Evolutionary conservation across 2,888 invertebrate species (phyloP).

Genomic region (Ophion ellenae): DNA sequence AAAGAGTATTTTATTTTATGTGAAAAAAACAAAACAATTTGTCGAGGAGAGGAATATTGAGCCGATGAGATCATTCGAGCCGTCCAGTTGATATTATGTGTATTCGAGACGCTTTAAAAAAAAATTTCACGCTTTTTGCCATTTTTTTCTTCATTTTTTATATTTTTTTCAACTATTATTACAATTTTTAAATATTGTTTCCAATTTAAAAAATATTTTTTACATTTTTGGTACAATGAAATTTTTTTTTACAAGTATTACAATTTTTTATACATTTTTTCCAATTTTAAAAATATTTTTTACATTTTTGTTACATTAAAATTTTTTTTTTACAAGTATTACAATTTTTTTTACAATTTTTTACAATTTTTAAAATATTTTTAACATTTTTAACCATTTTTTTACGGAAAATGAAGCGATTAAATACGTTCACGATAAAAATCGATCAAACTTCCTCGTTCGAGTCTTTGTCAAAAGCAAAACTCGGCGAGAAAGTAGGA

Average conservation of each 20-base stretch:
- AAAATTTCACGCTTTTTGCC: too few species aligned
- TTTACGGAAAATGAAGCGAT: too few species aligned
- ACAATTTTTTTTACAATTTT: too few species aligned
- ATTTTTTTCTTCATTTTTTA: too few species aligned
- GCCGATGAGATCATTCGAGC: too few species aligned
- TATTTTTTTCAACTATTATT: too few species aligned
- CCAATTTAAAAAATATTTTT: not conserved
- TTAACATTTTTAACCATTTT: too few species aligned
- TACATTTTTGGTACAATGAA: not conserved
- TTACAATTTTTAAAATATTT: too few species aligned
- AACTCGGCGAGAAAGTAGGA: conserved; percentile 65
- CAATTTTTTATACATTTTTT: not conserved
- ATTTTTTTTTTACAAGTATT: too few species aligned
- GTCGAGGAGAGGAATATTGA: too few species aligned
- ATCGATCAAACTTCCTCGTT: conserved; percentile 69
- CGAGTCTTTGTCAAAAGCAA: conserved; percentile 62
- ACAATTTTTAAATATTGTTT: not conserved
- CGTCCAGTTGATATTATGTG: too few species aligned
- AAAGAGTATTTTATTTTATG: not conserved
- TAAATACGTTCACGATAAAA: conserved; percentile 59
- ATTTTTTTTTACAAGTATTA: not conserved
- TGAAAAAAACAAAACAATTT: not conserved
- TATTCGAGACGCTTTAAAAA: too few species aligned
- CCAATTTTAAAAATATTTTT: not conserved
- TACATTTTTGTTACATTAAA: not conserved